These are phyloP conservation scores for Limnodromus scolopaceus DNA, from an alignment of 2,797 vertebrate species.

Conservation along the genomic window DNA sequence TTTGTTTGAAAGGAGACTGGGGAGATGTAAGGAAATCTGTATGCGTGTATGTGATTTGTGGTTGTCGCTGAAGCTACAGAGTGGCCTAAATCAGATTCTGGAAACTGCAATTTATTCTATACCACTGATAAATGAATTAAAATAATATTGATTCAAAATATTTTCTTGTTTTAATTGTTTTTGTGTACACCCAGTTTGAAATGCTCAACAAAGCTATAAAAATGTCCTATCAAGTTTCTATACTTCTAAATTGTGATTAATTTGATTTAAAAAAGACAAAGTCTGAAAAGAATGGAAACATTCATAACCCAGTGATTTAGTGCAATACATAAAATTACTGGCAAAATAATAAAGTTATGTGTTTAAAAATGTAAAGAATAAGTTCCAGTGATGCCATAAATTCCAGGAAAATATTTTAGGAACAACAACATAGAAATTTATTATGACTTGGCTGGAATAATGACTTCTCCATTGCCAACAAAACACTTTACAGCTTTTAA, in stretches of 20 bases:
- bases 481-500: constrained; percentile 12
- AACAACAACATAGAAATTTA: constrained; percentile 53
- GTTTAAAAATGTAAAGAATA: constrained; percentile 61
- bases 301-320: constrained; percentile 46
- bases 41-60: neutral
- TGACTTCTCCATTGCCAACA: constrained; percentile 24
- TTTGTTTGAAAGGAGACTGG: neutral
- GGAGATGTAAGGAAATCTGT: constrained; percentile 34
- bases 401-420: constrained; percentile 70
- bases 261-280: constrained; percentile 44
- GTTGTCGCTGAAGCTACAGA: neutral
- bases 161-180: constrained; percentile 9
- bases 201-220: constrained; percentile 40
- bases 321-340: constrained; percentile 63
- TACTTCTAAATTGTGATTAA: constrained; percentile 42
- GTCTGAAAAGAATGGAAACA: constrained; percentile 27
- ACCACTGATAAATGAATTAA: neutral
- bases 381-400: constrained; percentile 69
- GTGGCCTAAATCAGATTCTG: neutral
- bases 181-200: constrained; percentile 2
- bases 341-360: constrained; percentile 61
- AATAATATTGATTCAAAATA: constrained; percentile 15
- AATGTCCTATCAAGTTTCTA: constrained; percentile 35
- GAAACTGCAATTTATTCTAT: neutral
- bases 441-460: constrained; percentile 45